Evolutionary conservation across 2,113 vertebrate species (phyloP).

Genomic region (Larimichthys polyactis): DNA sequence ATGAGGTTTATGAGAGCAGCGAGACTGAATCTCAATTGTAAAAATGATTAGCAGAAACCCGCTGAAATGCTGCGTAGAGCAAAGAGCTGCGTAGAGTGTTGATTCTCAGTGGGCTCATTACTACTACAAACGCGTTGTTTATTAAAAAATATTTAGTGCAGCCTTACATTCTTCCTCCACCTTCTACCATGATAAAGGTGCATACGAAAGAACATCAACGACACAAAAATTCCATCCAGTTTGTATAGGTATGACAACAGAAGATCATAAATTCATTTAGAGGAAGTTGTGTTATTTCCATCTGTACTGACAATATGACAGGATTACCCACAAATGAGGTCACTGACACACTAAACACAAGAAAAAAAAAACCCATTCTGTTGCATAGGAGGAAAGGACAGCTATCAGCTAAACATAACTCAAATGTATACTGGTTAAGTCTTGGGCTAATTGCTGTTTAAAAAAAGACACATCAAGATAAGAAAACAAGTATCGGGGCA

Average conservation of each 20-base stretch:
- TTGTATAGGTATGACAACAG: not conserved
- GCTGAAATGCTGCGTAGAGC: not conserved
- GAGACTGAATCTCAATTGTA: not conserved
- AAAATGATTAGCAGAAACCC: not conserved
- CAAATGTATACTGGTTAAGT: constrained; percentile 1
- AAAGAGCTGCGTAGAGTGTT: not conserved
- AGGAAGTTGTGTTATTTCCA: too few species aligned
- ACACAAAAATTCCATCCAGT: not conserved
- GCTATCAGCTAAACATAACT: not conserved
- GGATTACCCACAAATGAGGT: not conserved
- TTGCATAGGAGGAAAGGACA: too few species aligned
- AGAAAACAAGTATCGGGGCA: constrained; percentile 35
- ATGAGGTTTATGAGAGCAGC: not conserved
- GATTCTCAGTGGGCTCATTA: not conserved
- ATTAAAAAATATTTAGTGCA: not conserved
- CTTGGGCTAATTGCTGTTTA: constrained; percentile 18
- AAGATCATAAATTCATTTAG: too few species aligned
- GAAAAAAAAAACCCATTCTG: not conserved
- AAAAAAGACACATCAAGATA: constrained; percentile 15
- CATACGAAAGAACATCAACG: not conserved
- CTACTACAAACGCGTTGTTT: not conserved
- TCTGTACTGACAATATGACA: too few species aligned
- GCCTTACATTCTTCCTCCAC: not conserved
- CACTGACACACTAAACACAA: not conserved
- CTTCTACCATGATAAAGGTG: not conserved